Conservation (phyloP, 2,888 invertebrate species). For the Rhodophaea formosa region DNA sequence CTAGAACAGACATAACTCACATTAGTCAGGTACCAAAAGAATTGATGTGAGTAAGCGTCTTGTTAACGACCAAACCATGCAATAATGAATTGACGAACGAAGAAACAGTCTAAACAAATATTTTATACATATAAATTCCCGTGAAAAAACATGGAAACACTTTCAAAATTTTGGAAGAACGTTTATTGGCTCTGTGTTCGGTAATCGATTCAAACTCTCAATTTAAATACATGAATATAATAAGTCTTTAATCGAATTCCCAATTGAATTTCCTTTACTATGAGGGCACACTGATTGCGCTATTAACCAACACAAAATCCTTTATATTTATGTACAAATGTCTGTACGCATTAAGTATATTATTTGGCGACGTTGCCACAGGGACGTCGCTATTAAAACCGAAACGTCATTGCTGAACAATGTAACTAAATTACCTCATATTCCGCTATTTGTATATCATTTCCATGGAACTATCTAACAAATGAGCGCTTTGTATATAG, state of each 20-base stretch:
- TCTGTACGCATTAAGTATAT: not conserved
- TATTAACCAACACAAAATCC: not conserved
- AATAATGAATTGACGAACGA: no score
- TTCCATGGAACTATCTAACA: slow-evolving; percentile 24
- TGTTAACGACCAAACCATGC: no score
- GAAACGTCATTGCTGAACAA: slow-evolving; percentile 26
- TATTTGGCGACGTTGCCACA: not conserved
- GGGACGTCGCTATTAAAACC: slow-evolving; percentile 19
- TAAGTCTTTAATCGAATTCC: not conserved
- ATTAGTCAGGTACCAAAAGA: no score
- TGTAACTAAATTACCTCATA: slow-evolving; percentile 26
- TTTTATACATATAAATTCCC: no score
- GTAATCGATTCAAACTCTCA: not conserved
- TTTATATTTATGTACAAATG: not conserved
- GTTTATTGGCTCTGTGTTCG: not conserved
- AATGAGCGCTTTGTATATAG: slow-evolving; percentile 23
- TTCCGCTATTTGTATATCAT: slow-evolving; percentile 23
- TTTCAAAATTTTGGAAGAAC: not conserved
- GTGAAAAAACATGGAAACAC: not conserved
- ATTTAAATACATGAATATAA: not conserved
- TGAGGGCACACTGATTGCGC: not conserved
- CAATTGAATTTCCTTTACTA: not conserved
- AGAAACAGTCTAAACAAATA: no score
- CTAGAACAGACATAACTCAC: no score
- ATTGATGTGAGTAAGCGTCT: no score